Evolutionary conservation across 2,888 invertebrate genomes (phyloP).

Genomic region (Diachrysia chrysitis): DNA sequence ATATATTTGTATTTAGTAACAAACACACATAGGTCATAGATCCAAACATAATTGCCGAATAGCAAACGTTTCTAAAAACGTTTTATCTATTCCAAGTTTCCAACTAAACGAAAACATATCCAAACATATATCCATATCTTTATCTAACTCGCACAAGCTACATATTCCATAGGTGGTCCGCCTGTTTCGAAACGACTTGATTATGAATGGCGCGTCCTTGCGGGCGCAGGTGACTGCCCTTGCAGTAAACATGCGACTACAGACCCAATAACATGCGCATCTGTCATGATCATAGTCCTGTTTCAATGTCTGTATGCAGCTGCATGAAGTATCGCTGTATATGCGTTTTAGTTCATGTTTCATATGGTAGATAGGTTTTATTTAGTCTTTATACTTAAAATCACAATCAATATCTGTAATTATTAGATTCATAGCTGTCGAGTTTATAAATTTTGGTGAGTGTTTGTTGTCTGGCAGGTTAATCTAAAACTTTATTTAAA

Average conservation of each 20-base stretch:
- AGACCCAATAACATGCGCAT: conserved; percentile 51
- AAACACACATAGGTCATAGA: too few relatives aligned
- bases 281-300: conserved; percentile 43
- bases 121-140: too few relatives aligned
- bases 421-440: too few relatives aligned
- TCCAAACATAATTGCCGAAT: too few relatives aligned
- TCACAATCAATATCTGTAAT: too few relatives aligned
- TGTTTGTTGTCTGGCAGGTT: too few relatives aligned
- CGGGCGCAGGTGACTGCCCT: conserved; percentile 65
- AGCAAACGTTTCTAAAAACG: too few relatives aligned
- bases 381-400: conserved; percentile 1
- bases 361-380: conserved; percentile 6
- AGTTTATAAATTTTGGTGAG: too few relatives aligned
- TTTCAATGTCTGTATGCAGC: conserved; percentile 43
- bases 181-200: conserved; percentile 52
- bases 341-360: conserved; percentile 7
- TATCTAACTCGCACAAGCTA: neutral
- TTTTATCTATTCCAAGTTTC: neutral
- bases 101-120: neutral
- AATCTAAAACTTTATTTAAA: too few relatives aligned
- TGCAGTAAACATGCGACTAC: conserved; percentile 53
- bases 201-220: conserved; percentile 76
- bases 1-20: too few relatives aligned
- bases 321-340: conserved; percentile 22
- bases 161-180: conserved; percentile 7